phyloP scores from a whole-genome alignment of 2,113 vertebrate genomes.

The Oreochromis tanganicae region DNA sequence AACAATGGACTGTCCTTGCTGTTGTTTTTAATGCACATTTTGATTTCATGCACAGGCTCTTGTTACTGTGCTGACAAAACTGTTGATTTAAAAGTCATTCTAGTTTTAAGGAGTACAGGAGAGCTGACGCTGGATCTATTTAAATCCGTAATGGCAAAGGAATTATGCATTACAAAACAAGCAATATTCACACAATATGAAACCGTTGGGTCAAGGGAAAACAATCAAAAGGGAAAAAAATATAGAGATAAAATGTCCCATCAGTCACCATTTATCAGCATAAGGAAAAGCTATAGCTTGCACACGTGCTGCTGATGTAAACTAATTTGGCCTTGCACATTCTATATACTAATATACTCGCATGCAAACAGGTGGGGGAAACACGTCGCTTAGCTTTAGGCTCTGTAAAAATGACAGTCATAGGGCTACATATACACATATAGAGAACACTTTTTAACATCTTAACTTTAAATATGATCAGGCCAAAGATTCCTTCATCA shows the following conservation, averaged over 20 bases:
- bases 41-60: conserved; percentile 8
- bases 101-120: not conserved
- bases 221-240: not conserved
- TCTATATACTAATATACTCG: conserved; percentile 51
- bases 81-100: conserved; percentile 10
- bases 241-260: not conserved
- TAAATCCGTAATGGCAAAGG: conserved; percentile 6
- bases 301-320: conserved; percentile 54
- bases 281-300: conserved; percentile 37
- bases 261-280: conserved; percentile 29
- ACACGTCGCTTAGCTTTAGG: not conserved
- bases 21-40: conserved; percentile 9
- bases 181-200: conserved; percentile 10
- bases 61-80: not conserved
- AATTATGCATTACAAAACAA: not conserved
- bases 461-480: conserved; percentile 35
- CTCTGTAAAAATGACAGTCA: conserved; percentile 16
- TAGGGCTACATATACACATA: conserved; percentile 40
- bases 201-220: conserved; percentile 10
- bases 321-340: conserved; percentile 48
- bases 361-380: conserved; percentile 61
- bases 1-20: conserved; percentile 45
- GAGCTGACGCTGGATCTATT: not conserved
- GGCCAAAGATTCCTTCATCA: conserved; percentile 6
- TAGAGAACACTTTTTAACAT: conserved; percentile 23